Evolutionary conservation across 2,888 invertebrate species (phyloP).

Genomic region (Hypomecis punctinalis): DNA sequence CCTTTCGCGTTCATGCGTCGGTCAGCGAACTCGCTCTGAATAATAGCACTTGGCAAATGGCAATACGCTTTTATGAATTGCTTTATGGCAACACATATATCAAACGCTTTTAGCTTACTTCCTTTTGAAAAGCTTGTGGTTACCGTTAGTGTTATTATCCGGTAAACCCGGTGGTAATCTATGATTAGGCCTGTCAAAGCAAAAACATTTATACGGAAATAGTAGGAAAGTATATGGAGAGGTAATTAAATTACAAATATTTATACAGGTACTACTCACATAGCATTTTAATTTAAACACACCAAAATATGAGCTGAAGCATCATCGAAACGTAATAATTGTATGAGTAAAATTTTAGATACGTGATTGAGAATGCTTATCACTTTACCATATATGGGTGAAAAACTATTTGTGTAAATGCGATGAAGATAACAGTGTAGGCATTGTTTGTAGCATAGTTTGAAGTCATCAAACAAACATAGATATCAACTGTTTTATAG

Average conservation of each 20-base stretch:
- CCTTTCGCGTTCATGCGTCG: conserved; percentile 55
- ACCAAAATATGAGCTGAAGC: no score
- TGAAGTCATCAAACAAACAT: no score
- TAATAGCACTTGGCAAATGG: conserved; percentile 48
- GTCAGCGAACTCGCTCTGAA: conserved; percentile 55
- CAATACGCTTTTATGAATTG: conserved; percentile 37
- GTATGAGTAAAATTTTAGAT: background rate
- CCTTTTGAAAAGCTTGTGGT: conserved; percentile 15
- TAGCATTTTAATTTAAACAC: background rate
- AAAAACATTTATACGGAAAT: conserved; percentile 6
- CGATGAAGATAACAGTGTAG: no score
- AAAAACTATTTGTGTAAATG: no score
- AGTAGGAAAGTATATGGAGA: background rate
- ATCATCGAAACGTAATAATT: background rate
- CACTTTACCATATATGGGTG: no score
- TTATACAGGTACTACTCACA: background rate
- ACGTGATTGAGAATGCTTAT: no score
- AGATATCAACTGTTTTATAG: no score
- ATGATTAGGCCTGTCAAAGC: conserved; percentile 6
- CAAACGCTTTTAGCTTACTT: conserved; percentile 19
- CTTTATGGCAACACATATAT: conserved; percentile 36
- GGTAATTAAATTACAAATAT: background rate
- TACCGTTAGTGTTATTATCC: conserved; percentile 41
- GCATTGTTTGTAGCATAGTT: no score
- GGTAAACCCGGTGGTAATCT: conserved; percentile 22